Evolutionary conservation across 2,797 vertebrate genomes (phyloP), one percentile per base, ranked within the genome.

Genomic region (Helarctos malayanus): DNA sequence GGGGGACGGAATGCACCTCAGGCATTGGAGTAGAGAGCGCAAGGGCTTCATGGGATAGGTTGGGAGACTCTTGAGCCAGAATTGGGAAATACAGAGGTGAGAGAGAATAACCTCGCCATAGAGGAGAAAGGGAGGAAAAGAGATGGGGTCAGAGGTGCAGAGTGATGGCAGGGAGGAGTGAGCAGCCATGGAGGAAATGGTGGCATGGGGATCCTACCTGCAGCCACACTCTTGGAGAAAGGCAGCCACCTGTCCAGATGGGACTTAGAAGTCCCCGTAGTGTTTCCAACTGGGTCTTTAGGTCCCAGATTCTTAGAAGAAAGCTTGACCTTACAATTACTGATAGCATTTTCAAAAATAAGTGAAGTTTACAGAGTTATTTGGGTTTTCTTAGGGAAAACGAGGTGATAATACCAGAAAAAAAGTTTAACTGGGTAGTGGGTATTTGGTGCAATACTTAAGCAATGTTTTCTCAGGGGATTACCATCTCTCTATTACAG

Each of bases 241-340:
- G 61, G 47, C 35, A 27, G 56, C 5, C 54, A 6, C 23, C 35
- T 15, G 15, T 25, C 29, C 52, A 57, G 25, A 41, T 10, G 2
- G 19, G 32, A 32, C 45, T 69, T 68, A 14, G 5, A 45, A 38
- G 32, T 61, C 13, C 19, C 38, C 38, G 45, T 27, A 41, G 15
- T 41, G 59, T 89, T 96, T 86, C 73, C 41, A 71, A 71, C 29
- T n/a, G 13, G 2, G 9, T 8, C 32, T 59, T 65, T 45, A 68
- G 23, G n/a, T 59, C 23, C 19, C 78, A 54, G 32, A 47, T 89
- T 89, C 75, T 81, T 61, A 47, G 57, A 78, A 96, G 93, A 52
- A 4, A 80, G 25, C 35, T 56, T 65, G n/a, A 75, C 10, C 27
- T 45, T 87, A 41, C 41, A 27, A 81, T 25, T 54, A 91, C 8